Conservation (phyloP, 1,140 invertebrate species). For the Condylostylus longicornis region DNA sequence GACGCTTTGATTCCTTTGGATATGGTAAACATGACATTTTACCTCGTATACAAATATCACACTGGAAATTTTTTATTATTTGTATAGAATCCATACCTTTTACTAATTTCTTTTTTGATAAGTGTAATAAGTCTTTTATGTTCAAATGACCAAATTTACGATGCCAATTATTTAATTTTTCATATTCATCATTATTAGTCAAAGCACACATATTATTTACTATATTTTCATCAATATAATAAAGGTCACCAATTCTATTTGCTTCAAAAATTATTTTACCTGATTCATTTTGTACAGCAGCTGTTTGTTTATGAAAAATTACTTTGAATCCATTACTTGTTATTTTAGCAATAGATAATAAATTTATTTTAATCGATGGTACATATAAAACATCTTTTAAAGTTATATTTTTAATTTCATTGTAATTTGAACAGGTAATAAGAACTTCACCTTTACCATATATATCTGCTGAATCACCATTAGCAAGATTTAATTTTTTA, state of each 20-base stretch:
- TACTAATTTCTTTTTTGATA: not conserved
- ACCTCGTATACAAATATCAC: not conserved
- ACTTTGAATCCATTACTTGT: not conserved
- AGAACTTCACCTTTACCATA: not conserved
- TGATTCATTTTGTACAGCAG: not conserved
- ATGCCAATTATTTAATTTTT: not conserved
- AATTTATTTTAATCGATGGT: not conserved
- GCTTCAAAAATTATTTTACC: not conserved
- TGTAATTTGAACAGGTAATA: too few relatives aligned
- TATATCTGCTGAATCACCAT: too few relatives aligned
- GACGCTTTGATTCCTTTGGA: too few relatives aligned
- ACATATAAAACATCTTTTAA: not conserved
- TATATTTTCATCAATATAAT: not conserved
- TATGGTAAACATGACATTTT: not conserved
- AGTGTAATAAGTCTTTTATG: not conserved
- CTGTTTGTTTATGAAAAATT: not conserved
- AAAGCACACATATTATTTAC: not conserved
- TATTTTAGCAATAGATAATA: not conserved
- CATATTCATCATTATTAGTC: not conserved
- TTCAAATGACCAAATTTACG: not conserved
- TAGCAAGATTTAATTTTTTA: too few relatives aligned
- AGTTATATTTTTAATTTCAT: too few relatives aligned
- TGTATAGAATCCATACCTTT: not conserved
- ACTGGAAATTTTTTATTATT: not conserved
- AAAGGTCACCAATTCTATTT: not conserved